phyloP scores from a whole-genome alignment of 1,140 invertebrate species.

The Drosophila obscura region DNA sequence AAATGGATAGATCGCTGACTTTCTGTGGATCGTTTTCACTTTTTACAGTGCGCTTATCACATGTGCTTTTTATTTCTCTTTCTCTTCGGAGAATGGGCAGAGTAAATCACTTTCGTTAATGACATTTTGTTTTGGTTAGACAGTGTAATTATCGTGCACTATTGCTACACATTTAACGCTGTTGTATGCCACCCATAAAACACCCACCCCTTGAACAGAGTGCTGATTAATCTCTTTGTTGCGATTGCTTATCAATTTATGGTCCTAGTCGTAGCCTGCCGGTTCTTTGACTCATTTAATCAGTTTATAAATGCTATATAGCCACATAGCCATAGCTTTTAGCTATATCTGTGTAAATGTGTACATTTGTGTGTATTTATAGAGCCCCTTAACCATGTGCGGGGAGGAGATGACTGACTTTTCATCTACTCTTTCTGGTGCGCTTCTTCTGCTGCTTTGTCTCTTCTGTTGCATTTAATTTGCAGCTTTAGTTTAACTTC shows the following conservation, averaged over 20 bases:
- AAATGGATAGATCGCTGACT: neutral
- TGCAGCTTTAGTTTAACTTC: slow-evolving; percentile 69
- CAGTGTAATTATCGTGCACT: slow-evolving; percentile 35
- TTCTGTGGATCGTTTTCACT: slow-evolving; percentile 9
- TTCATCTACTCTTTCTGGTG: neutral
- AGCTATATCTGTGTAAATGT: neutral
- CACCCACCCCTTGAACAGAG: neutral
- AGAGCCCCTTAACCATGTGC: slow-evolving; percentile 7
- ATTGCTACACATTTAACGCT: slow-evolving; percentile 63
- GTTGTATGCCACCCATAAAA: neutral
- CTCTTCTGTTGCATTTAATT: slow-evolving; percentile 38
- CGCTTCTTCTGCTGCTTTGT: slow-evolving; percentile 7
- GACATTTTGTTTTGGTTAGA: neutral
- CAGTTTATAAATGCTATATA: slow-evolving; percentile 57
- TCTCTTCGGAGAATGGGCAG: too few relatives aligned
- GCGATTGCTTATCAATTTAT: slow-evolving; percentile 76
- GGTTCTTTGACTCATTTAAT: slow-evolving; percentile 60
- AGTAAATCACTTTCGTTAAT: slow-evolving; percentile 10
- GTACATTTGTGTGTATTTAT: slow-evolving; percentile 18
- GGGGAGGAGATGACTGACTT: neutral
- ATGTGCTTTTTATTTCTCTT: neutral
- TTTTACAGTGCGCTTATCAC: neutral
- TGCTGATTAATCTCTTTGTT: slow-evolving; percentile 49
- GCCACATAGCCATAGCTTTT: slow-evolving; percentile 3
- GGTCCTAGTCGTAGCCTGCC: slow-evolving; percentile 36